Evolutionary conservation across 2,888 invertebrate genomes (phyloP).

Genomic region (Melanophora roralis): DNA sequence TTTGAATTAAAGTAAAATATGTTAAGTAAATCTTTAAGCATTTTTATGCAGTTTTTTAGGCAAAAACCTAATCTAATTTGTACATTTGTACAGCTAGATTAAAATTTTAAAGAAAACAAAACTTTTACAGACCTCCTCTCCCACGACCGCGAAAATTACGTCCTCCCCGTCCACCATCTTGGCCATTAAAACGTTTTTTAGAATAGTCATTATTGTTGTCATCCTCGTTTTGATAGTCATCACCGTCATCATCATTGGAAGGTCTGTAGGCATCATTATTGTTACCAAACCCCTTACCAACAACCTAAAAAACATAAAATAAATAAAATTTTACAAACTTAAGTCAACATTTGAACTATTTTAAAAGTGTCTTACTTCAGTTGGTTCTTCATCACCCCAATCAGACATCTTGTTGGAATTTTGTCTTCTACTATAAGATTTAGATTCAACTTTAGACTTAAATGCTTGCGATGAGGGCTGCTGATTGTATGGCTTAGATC

Average conservation of each 20-base stretch:
- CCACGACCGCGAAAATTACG: constrained; percentile 48
- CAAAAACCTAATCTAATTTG: too few relatives aligned
- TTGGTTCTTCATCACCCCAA: constrained; percentile 66
- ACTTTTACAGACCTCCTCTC: constrained; percentile 48
- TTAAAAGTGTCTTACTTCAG: constrained; percentile 45
- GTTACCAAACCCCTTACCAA: constrained; percentile 59
- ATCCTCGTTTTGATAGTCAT: constrained; percentile 36
- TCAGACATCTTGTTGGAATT: constrained; percentile 67
- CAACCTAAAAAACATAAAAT: constrained; percentile 35
- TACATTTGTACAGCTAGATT: too few relatives aligned
- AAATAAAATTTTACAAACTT: not conserved
- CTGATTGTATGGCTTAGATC: not conserved
- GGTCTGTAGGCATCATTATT: constrained; percentile 42
- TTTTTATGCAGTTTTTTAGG: too few relatives aligned
- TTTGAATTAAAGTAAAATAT: too few relatives aligned
- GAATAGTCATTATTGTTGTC: constrained; percentile 53
- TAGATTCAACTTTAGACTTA: not conserved
- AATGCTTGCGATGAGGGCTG: not conserved
- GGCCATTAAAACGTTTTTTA: constrained; percentile 34
- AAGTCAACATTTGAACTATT: too few relatives aligned
- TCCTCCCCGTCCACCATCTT: constrained; percentile 22
- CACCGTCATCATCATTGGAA: constrained; percentile 15
- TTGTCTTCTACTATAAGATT: not conserved
- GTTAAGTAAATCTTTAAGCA: too few relatives aligned
- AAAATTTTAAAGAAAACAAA: too few relatives aligned